These are phyloP conservation scores for Branchinecta lindahli DNA, from an alignment of 1,140 invertebrate genomes.

Conservation along the genomic window DNA sequence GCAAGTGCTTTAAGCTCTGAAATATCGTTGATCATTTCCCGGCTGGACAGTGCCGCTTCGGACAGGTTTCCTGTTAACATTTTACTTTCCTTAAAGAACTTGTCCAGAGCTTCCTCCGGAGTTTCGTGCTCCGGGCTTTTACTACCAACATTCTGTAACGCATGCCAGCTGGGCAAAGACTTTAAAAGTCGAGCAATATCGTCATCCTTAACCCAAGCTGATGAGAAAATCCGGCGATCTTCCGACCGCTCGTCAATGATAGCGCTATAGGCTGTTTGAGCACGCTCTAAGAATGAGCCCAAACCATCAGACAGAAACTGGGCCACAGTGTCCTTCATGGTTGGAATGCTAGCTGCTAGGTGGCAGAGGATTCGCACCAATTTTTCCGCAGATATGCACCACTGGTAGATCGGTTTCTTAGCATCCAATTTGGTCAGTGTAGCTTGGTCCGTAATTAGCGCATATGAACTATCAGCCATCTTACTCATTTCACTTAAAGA, in stretches of 20 bases:
- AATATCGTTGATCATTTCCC: neutral
- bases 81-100: neutral
- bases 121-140: neutral
- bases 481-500: neutral
- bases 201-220: neutral
- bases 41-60: neutral
- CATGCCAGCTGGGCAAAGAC: neutral
- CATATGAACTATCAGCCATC: neutral
- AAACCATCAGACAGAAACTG: neutral
- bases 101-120: neutral
- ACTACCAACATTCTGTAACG: neutral
- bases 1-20: neutral
- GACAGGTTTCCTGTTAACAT: neutral
- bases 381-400: neutral
- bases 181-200: slow-evolving; percentile 9
- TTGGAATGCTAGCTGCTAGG: neutral
- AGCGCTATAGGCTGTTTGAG: neutral
- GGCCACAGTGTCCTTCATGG: neutral
- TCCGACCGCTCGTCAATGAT: neutral
- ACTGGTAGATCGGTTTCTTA: neutral
- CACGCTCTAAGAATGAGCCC: neutral
- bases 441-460: neutral
- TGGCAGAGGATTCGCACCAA: neutral
- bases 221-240: neutral
- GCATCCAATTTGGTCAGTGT: neutral